Base-by-base conservation (phyloP, 92 coral and sea anemone species). In the Heliopora coerulea region DNA sequence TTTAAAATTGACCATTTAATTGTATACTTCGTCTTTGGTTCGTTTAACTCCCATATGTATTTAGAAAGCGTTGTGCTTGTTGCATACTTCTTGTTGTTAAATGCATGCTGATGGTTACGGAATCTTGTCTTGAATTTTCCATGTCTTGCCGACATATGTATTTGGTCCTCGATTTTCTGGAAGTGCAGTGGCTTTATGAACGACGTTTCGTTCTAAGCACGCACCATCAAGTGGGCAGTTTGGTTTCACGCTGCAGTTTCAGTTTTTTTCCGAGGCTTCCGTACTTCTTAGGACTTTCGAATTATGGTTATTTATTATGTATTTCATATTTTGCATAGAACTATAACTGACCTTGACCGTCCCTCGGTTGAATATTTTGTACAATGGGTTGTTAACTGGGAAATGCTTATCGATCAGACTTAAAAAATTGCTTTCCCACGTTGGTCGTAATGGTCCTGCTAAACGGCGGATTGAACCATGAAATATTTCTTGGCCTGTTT, bases 21-120 rank as follows among this genome's bases (percentile, higher is more conserved):
- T 58, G 54, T 44, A 50, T 40, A 58, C 30, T 59, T 59, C 37
- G 49, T 26, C 5, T 56, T 19, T 39, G 21, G 23, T 49, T 50
- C 57, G 32, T 74, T 74, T 24, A 74, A 74, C 21, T 74, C 79
- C 79, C 79, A 74, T 27, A 74, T 74, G 65, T 73, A 61, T 17
- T 58, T 28, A 24, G 67, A 74, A 2, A 74, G 68, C 11, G 79
- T 49, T 57, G 68, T 74, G 49, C 62, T 74, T 44, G 44, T 56
- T 30, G 68, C 54, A n/a, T 74, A 34, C n/a, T 54, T 74, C 24
- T 18, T 74, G 79, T 74, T 56, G 34, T 74, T 32, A 20, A 75
- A 75, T 28, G 80, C 41, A 17, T 49, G 35, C 54, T 75, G 35
- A 44, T 75, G 80, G 66, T 61, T 75, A 49, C 59, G n/a, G 42